Evolutionary conservation across 2,888 invertebrate genomes (phyloP), one percentile per base, ranked within the genome.

Genomic region (Lordiphosa fenestrarum): DNA sequence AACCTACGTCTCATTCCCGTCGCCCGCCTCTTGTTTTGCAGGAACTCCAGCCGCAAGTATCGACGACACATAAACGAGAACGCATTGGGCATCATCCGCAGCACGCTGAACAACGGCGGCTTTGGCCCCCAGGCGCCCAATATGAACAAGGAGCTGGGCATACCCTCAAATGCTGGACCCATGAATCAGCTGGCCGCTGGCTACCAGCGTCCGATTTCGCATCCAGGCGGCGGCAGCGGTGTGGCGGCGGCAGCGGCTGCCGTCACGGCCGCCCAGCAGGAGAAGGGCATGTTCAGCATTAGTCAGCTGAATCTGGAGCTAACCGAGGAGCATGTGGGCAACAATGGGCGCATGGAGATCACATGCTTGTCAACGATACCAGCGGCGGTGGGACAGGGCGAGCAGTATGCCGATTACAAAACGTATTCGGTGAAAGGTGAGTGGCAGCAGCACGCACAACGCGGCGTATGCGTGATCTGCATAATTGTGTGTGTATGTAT

Each of bases 331-430:
- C 93, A 94, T 72, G 92, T 93, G 30, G 93, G 93, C 3, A 92
- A 92, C 25, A 94, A 94, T 74, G 94, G 94, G 0, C 91, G 92
- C 53, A 90, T 95, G 67, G 93, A 93, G 84, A 91, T 95, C 59
- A 94, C 94, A 33, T 95, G 95, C 85, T 91, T 94, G 63, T 92
- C 95, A 37, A 95, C 95, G 48, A 95, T 95, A 73, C 95, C 95
- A 0, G 93, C 93, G 57, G 94, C 94, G 71, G 92, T 94, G 15
- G 93, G 92, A 12, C 92, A 93, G 36, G 93, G 93, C 53, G 94
- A 94, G 75, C 91, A 92, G 71, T 95, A 93, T 84, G 95, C 95
- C 49, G 95, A 95, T 86, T 91, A 93, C 69, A 93, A 93, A 87
- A 93, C 92, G 69, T 93, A 92, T 82, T 94, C 94, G 37, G 93